Evolutionary conservation across 2,113 vertebrate genomes (phyloP).

Genomic region (Malurus cyaneus): DNA sequence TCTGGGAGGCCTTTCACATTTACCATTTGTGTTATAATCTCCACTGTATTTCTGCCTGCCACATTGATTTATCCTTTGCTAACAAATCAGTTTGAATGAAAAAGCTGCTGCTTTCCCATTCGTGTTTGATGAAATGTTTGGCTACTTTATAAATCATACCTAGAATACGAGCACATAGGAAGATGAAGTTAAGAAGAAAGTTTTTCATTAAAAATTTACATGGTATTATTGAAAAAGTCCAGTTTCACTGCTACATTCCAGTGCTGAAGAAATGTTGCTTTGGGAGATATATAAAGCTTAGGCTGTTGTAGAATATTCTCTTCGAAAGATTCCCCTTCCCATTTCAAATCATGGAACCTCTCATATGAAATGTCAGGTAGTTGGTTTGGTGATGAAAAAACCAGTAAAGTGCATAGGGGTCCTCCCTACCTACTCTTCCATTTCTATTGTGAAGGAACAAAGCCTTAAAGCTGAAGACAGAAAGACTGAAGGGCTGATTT

Average conservation of each 20-base stretch:
- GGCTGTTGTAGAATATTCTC: neutral
- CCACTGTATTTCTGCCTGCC: constrained; percentile 52
- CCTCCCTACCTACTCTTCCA: neutral
- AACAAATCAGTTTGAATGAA: constrained; percentile 52
- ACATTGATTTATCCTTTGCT: constrained; percentile 57
- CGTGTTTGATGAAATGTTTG: constrained; percentile 47
- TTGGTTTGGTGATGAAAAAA: neutral
- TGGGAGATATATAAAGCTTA: neutral
- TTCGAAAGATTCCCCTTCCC: neutral
- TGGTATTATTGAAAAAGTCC: neutral
- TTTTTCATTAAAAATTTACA: neutral
- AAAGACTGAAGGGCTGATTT: neutral
- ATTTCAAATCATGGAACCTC: neutral
- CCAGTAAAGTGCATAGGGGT: accelerated
- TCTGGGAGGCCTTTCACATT: constrained; percentile 3
- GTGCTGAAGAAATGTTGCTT: neutral
- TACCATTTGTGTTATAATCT: constrained; percentile 55
- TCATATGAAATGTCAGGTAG: neutral
- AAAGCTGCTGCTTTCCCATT: constrained; percentile 13
- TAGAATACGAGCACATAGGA: neutral
- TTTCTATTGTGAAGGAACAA: neutral
- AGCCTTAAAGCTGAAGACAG: neutral
- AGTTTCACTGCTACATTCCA: neutral
- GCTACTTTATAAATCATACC: neutral
- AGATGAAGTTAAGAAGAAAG: neutral